Evolutionary conservation across 2,113 vertebrate species (phyloP), one percentile per base, ranked within the genome.

Genomic region (Sakesphorus luctuosus): DNA sequence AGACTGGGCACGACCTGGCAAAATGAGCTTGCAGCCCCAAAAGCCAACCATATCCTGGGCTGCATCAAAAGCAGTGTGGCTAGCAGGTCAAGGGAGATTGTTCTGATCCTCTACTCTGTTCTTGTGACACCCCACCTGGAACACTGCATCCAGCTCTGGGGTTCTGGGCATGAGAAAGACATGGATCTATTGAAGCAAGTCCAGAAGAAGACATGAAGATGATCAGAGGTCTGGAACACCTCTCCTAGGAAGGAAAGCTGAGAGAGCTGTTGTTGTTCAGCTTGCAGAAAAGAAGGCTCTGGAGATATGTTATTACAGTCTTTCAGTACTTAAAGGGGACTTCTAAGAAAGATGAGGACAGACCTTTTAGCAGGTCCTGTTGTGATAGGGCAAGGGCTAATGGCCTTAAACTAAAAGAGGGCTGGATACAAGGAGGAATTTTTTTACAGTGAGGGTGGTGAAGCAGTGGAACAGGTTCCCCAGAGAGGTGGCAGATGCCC

Each of bases 1-100:
- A 43, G 31, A 26, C n/a, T 76, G 15, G 11, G 13, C 0, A 0
- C 53, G 58, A 72, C 23, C 20, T 1, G 1, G 6, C 36, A 58
- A 12, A 38, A 38, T 44, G 16, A 0, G 0, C 36, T 92, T 3
- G 3, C 26, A 84, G 47, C 38, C n/a, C 58, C 9, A 26, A 35
- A 72, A 18, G 18, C 47, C n/a, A 35, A 0, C 15, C 0, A 0
- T 24, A 11, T 53, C 18, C 21, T 69, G 40, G 44, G 33, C 49
- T 44, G 28, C 24, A 19, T 31, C 47, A 28, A 31, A 56, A 67
- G 18, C 2, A 78, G 3, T 0, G 0, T 46, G 28, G 10, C 13
- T 38, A 74, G 50, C 50, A 43, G 36, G 29, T 67, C 1, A 1
- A 56, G 26, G 67, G 40, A 62, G 29, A 8, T 6, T 26, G 55